Conservation (phyloP, 1,140 invertebrate genomes). For the Metopolophium dirhodum region DNA sequence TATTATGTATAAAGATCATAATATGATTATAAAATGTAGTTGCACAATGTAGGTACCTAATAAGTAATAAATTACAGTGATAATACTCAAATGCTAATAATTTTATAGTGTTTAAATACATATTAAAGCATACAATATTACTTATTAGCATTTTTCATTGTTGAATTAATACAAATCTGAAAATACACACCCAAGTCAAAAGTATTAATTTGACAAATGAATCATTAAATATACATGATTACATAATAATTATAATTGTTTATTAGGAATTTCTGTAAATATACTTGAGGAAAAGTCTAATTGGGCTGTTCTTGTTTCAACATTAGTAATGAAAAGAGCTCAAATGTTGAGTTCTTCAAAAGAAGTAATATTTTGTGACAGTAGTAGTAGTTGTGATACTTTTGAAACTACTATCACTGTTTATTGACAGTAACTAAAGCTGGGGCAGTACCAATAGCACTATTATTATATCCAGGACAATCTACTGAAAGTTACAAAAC, state of each 20-base stretch:
- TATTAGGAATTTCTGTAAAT: slow-evolving; percentile 17
- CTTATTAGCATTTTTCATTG: too few relatives aligned
- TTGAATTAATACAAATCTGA: too few relatives aligned
- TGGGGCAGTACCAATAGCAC: slow-evolving; percentile 17
- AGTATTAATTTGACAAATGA: too few relatives aligned
- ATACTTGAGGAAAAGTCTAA: slow-evolving; percentile 13
- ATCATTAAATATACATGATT: too few relatives aligned
- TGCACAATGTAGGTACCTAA: too few relatives aligned
- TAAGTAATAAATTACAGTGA: too few relatives aligned
- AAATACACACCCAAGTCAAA: too few relatives aligned
- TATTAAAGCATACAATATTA: too few relatives aligned
- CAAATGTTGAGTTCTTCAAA: slow-evolving; percentile 26
- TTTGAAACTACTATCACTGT: slow-evolving; percentile 35
- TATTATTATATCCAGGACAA: slow-evolving; percentile 28
- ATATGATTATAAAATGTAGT: too few relatives aligned
- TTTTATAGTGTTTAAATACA: too few relatives aligned
- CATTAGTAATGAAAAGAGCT: neutral
- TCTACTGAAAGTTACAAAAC: slow-evolving; percentile 21
- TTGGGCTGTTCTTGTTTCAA: slow-evolving; percentile 12
- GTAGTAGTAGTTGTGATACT: slow-evolving; percentile 16
- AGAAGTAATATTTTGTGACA: slow-evolving; percentile 36
- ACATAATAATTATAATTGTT: slow-evolving; percentile 8
- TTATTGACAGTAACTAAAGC: slow-evolving; percentile 27
- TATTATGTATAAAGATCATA: too few relatives aligned
- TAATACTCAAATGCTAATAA: too few relatives aligned